phyloP scores from a whole-genome alignment of 2,113 vertebrate genomes.

The Hydrochoerus hydrochaeris region DNA sequence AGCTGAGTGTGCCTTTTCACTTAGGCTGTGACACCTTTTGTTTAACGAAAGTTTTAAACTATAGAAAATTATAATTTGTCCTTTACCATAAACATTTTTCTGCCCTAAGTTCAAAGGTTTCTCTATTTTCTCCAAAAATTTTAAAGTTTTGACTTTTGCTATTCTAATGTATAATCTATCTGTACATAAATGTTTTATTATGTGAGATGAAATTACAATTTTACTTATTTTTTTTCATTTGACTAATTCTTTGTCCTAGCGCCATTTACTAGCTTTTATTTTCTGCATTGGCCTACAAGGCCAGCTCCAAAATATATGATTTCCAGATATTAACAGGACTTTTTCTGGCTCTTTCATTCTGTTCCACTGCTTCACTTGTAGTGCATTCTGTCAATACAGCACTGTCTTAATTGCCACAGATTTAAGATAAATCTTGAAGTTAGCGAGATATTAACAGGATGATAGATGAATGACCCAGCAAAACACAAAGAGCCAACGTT shows the following conservation, averaged over 20 bases:
- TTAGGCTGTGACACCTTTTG: not conserved
- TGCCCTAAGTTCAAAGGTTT: not conserved
- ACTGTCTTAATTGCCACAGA: not conserved
- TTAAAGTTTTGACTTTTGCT: not conserved
- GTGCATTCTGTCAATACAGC: not conserved
- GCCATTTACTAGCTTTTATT: not conserved
- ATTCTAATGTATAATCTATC: not conserved
- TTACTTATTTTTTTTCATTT: not conserved
- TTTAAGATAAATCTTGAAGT: not conserved
- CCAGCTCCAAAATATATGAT: conserved; percentile 9
- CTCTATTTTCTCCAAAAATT: not conserved
- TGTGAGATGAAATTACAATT: not conserved
- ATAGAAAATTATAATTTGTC: not conserved
- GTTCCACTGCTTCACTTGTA: not conserved
- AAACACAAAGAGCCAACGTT: not conserved
- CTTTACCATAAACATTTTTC: not conserved
- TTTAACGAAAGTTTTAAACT: conserved; percentile 20
- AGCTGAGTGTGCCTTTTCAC: not conserved
- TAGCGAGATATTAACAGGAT: not conserved
- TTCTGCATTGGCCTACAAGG: not conserved
- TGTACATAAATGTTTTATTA: not conserved
- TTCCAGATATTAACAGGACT: not conserved
- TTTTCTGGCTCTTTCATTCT: not conserved
- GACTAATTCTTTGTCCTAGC: not conserved
- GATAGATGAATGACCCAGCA: not conserved